phyloP scores from a whole-genome alignment of 2,888 invertebrate genomes.

The Ligdia adustata region DNA sequence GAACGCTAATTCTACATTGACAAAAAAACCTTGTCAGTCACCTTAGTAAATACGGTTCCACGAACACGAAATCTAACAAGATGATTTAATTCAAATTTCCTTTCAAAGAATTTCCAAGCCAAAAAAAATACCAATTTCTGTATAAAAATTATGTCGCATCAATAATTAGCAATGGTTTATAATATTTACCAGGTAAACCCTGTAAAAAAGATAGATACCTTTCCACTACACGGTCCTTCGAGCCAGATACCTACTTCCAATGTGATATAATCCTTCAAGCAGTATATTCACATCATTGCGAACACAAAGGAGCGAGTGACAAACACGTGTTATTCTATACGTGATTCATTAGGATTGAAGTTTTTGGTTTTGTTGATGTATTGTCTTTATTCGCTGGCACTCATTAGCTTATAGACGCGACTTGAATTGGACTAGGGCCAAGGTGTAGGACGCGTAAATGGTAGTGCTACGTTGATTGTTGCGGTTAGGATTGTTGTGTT shows the following conservation, averaged over 20 bases:
- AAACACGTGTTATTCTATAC: constrained; percentile 79
- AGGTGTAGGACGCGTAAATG: constrained; percentile 46
- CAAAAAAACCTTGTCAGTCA: constrained; percentile 6
- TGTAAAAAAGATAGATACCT: too few relatives aligned
- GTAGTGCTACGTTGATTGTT: constrained; percentile 32
- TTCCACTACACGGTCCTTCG: too few relatives aligned
- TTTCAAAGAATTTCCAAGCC: too few relatives aligned
- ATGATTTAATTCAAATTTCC: too few relatives aligned
- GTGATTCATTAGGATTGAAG: constrained; percentile 74
- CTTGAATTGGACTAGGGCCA: constrained; percentile 69
- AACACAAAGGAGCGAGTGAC: constrained; percentile 66
- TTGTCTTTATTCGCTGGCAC: constrained; percentile 68
- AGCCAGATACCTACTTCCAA: neutral
- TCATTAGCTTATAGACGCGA: constrained; percentile 54
- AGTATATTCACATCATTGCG: constrained; percentile 38
- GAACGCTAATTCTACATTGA: neutral
- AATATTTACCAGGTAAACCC: too few relatives aligned
- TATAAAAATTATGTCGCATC: neutral
- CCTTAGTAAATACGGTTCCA: neutral
- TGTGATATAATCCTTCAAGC: constrained; percentile 2
- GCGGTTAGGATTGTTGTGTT: constrained; percentile 4
- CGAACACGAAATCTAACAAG: too few relatives aligned
- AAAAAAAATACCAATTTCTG: neutral
- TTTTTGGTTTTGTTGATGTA: constrained; percentile 79
- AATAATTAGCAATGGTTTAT: neutral